These are phyloP conservation scores for Accipiter cooperii DNA, from an alignment of 2,113 vertebrate genomes.

Conservation along the genomic window DNA sequence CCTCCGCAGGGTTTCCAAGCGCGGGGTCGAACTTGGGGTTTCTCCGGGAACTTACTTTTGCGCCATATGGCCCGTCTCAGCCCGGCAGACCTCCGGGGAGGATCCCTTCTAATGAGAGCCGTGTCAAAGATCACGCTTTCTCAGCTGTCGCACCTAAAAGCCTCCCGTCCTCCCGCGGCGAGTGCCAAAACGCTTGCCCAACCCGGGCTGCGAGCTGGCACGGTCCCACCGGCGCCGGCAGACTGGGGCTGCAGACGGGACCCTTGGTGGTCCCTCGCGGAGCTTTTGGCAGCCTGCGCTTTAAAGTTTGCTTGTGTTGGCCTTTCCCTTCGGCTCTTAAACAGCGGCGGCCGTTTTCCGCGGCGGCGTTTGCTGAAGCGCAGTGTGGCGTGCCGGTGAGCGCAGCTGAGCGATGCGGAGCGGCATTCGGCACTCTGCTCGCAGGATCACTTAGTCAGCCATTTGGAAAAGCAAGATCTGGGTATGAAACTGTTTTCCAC, in stretches of 20 bases:
- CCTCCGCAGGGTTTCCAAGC: neutral
- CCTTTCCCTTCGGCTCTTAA: neutral
- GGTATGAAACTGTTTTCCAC: neutral
- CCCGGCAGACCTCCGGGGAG: neutral
- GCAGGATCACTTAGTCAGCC: neutral
- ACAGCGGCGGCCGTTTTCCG: neutral
- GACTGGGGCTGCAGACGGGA: neutral
- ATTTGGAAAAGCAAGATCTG: neutral
- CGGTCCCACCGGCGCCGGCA: accelerated
- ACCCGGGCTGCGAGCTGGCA: neutral
- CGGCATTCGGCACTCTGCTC: accelerated
- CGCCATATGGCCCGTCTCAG: slow-evolving; percentile 46
- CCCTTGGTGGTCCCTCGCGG: accelerated
- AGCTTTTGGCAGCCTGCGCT: neutral
- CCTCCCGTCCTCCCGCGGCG: neutral
- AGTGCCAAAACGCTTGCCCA: neutral
- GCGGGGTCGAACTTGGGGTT: neutral
- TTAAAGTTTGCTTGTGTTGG: neutral
- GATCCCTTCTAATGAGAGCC: neutral
- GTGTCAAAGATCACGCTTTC: slow-evolving; percentile 38
- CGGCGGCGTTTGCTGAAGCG: accelerated
- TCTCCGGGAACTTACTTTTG: neutral
- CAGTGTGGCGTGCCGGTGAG: neutral
- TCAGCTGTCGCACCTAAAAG: slow-evolving; percentile 22
- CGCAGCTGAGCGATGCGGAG: accelerated